Base-by-base conservation (phyloP, 2,888 invertebrate species). In the Andrena fulva region DNA sequence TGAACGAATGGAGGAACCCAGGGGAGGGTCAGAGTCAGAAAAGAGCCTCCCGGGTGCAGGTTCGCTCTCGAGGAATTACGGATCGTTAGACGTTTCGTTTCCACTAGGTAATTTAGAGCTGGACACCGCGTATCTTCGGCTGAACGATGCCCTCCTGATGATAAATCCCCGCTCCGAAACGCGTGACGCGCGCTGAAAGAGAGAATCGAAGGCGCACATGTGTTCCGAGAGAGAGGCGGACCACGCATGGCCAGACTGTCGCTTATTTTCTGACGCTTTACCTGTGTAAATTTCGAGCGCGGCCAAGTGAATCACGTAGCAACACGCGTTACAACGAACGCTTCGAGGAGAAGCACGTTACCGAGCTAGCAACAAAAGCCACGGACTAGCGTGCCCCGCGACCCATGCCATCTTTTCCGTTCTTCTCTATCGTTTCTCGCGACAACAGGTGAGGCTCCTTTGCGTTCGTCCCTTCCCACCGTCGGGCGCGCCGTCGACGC, bases 241-340 rank as follows among this genome's bases (percentile, higher is more conserved):
- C 80, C 82, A 86, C 87, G 87, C 89, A 90, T 86, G 88, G 42
- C 84, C 89, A 89, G 90, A 91, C 91, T 90, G 89, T 92, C 91
- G 91, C 91, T 92, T 92, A 92, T 91, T 91, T 92, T 92, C 91
- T 87, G 91, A 92, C 86, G 90, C 89, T 91, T 91, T 90, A 92
- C 87, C 90, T 87, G 87, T 88, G 87, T 85, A 86, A 86, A 31
- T 71, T 63, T 50, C 64, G 72, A 83, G 80, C 77, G 77, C 85
- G 89, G 86, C 86, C 82, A 86, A 90, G 80, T 69, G 82, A 85
- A 77, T 67, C 72, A 77, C 77, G 56, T 66, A 69, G 29, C 48
- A 29, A 59, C 70, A 54, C 66, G 33, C 67, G n/a, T 68, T 73
- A 81, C 81, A 80, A 81, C 92, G 91, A 91, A 91, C 89, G 89